These are phyloP conservation scores for Meteorus cinctellus DNA, from an alignment of 2,888 invertebrate species.

Conservation along the genomic window DNA sequence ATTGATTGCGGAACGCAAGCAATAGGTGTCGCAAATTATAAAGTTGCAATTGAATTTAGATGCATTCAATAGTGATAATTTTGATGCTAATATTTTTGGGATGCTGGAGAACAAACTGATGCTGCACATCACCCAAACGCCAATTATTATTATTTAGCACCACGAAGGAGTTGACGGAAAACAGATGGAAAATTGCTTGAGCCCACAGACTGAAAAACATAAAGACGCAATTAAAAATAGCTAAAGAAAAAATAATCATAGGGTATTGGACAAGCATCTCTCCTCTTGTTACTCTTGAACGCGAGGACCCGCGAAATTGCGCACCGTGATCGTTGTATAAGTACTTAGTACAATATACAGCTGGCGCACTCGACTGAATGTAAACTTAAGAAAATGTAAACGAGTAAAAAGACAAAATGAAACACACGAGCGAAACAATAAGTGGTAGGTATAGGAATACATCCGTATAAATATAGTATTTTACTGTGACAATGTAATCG, in stretches of 20 bases:
- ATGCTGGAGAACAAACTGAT: neutral
- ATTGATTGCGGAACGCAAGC: too few species aligned
- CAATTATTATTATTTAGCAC: neutral
- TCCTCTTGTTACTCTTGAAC: conserved; percentile 13
- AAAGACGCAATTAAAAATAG: conserved; percentile 8
- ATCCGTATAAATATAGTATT: conserved; percentile 55
- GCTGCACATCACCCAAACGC: neutral
- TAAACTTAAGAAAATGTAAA: conserved; percentile 54
- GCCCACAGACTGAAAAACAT: conserved; percentile 20
- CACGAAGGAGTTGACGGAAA: neutral
- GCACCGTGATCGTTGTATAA: conserved; percentile 35
- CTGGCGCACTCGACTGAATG: conserved; percentile 66
- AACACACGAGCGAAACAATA: conserved; percentile 36
- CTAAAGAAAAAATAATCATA: conserved; percentile 6
- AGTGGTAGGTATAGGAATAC: conserved; percentile 53
- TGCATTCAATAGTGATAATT: neutral
- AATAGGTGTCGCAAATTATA: too few species aligned
- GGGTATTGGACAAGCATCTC: neutral
- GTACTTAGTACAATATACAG: conserved; percentile 43
- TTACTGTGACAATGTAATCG: conserved; percentile 52
- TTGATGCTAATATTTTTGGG: neutral
- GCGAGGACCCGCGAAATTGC: conserved; percentile 20
- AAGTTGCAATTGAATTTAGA: neutral
- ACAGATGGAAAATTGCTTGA: neutral
- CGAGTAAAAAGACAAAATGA: conserved; percentile 47